Conservation (phyloP, 2,888 invertebrate genomes). For the Stratiomys singularior region DNA sequence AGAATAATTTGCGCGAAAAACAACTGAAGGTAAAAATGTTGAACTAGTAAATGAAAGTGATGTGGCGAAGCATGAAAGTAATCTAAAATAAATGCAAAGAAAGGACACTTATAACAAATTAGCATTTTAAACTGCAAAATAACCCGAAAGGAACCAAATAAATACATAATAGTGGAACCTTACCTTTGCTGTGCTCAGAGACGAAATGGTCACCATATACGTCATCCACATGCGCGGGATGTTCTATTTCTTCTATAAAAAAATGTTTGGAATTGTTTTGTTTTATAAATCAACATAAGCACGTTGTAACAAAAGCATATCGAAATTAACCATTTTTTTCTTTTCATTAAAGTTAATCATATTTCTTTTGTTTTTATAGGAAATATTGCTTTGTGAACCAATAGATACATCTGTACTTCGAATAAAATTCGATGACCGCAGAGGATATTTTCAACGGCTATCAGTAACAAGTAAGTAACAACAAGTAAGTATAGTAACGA, state of each 20-base stretch:
- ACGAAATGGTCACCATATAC: conserved; percentile 26
- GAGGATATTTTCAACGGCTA: neutral
- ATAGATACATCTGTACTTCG: conserved; percentile 50
- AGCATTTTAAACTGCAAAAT: neutral
- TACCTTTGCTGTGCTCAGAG: conserved; percentile 49
- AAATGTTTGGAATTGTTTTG: conserved; percentile 31
- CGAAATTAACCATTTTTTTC: conserved; percentile 25
- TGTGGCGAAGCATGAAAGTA: conserved; percentile 12
- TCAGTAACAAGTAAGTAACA: neutral
- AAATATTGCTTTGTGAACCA: conserved; percentile 42
- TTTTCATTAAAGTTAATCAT: too few species aligned
- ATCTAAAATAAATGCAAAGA: neutral
- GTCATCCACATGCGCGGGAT: conserved; percentile 42
- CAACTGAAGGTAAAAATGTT: neutral
- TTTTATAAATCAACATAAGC: conserved; percentile 43
- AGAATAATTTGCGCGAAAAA: conserved; percentile 34
- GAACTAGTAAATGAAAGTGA: conserved; percentile 17
- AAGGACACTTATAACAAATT: neutral
- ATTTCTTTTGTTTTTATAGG: neutral
- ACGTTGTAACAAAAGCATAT: conserved; percentile 19
- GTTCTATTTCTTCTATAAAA: conserved; percentile 51
- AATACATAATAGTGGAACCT: conserved; percentile 18
- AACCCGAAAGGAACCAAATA: conserved; percentile 7
- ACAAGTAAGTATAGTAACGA: conserved; percentile 22
- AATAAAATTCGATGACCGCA: conserved; percentile 20